Evolutionary conservation across 2,797 vertebrate species (phyloP), one percentile per base, ranked within the genome.

Genomic region (Periophthalmus magnuspinnatus): DNA sequence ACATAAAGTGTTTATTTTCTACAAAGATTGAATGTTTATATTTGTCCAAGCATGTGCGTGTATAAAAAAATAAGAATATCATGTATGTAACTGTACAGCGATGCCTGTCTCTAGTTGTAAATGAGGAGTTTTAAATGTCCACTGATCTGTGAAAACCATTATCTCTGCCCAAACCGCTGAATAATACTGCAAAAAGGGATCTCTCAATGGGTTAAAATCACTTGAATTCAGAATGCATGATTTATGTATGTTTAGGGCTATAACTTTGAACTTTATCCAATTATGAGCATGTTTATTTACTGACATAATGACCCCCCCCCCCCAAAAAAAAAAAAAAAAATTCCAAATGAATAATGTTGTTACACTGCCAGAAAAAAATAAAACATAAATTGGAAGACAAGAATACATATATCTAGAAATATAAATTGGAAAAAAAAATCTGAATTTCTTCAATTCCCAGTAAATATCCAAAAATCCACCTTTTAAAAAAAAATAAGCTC

Each of bases 1-100:
- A 98, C 93, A 98, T 98, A 96, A 89, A 85, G 93, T 94, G 87
- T 89, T 93, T 94, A 94, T 94, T 95, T 95, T 97, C 93, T 97
- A 95, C 94, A 87, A 81, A 85, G 92, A 91, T 89, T 93, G 91
- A 95, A 93, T 94, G 92, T 92, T 91, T 88, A 90, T 93, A 94
- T 94, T 93, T 87, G 93, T 94, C 82, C 94, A 88, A 95, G 97
- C 97, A 99, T 99, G 97, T 95, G 92, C 94, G 91, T 95, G 93
- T 95, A 86, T 74, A 82, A 83, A 81, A n/a, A 79, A 90, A 87
- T 66, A 84, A 80, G 83, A 74, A 86, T 86, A 78, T 76, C 82
- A 61, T 61, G 32, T 38, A 80, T 85, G 84, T 84, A 79, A 89
- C 69, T 95, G 93, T 96, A 94, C 92, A 94, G 86, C 79, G 93